phyloP scores from a whole-genome alignment of 2,888 invertebrate genomes.

The Oxytorus armatus region DNA sequence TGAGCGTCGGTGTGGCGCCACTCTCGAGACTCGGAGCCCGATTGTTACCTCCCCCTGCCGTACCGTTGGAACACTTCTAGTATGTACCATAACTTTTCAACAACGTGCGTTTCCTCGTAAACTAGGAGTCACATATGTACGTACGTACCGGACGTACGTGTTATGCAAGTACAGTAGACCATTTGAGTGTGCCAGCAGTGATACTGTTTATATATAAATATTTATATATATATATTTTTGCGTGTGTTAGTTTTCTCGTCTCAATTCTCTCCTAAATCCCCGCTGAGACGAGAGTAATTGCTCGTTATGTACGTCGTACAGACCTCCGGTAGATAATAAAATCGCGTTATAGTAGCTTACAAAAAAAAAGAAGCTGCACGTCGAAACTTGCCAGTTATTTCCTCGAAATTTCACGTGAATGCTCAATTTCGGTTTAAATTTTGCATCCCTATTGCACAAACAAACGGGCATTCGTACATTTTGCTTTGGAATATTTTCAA shows the following conservation, averaged over 20 bases:
- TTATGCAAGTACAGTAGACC: conserved; percentile 20
- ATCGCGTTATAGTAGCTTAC: too few relatives aligned
- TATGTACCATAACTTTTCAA: conserved; percentile 59
- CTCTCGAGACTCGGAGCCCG: not conserved
- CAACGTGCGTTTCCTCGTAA: conserved; percentile 65
- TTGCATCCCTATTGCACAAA: too few relatives aligned
- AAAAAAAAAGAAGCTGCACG: too few relatives aligned
- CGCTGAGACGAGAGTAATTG: not conserved
- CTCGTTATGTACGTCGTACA: not conserved
- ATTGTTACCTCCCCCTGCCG: conserved; percentile 8
- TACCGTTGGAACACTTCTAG: conserved; percentile 9
- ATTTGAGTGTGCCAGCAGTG: conserved; percentile 33
- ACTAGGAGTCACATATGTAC: conserved; percentile 62
- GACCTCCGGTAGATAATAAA: too few relatives aligned
- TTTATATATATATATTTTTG: not conserved
- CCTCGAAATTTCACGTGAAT: too few relatives aligned
- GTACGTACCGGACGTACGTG: conserved; percentile 41
- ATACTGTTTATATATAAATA: not conserved
- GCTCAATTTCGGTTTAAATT: too few relatives aligned
- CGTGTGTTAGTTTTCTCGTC: not conserved
- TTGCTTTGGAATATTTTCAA: too few relatives aligned
- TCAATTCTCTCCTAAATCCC: not conserved
- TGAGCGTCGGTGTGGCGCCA: not conserved
- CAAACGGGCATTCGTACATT: too few relatives aligned
- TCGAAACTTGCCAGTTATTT: too few relatives aligned